A percentile compares a stretch with the other conserved stretches of the same genome.
Conservation (phyloP, 2,113 vertebrate species). For the Lagopus leucura region DNA sequence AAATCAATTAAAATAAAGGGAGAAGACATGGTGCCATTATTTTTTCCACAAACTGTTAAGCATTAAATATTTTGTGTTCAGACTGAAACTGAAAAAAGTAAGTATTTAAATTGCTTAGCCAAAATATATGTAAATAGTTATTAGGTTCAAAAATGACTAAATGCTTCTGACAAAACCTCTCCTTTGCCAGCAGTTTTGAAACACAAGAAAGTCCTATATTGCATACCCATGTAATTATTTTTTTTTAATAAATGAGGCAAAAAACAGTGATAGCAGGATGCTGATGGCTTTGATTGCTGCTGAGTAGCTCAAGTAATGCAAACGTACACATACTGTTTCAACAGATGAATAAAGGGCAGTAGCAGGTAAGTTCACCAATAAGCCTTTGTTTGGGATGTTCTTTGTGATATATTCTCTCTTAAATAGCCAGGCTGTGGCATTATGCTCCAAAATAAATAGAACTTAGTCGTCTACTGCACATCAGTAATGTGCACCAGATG, state of each 20-base stretch:
- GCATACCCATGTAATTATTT: background rate
- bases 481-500: conserved; percentile 39
- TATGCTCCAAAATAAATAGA: conserved; percentile 54
- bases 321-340: conserved; percentile 37
- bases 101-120: background rate
- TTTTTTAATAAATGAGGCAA: conserved; percentile 38
- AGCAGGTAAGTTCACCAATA: conserved; percentile 32
- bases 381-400: conserved; percentile 35
- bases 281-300: conserved; percentile 1
- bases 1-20: background rate
- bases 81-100: background rate
- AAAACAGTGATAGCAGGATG: conserved; percentile 3
- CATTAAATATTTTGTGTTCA: background rate
- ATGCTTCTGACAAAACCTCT: background rate
- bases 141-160: background rate
- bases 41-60: background rate
- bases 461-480: background rate
- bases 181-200: background rate
- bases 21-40: background rate
- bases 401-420: conserved; percentile 42
- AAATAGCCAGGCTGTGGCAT: conserved; percentile 35
- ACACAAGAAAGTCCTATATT: background rate
- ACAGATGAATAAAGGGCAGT: conserved; percentile 50
- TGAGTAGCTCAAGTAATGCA: conserved; percentile 40
- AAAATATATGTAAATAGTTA: background rate